These are phyloP conservation scores for Oryzaephilus surinamensis DNA, from an alignment of 1,140 invertebrate genomes.

Conservation along the genomic window DNA sequence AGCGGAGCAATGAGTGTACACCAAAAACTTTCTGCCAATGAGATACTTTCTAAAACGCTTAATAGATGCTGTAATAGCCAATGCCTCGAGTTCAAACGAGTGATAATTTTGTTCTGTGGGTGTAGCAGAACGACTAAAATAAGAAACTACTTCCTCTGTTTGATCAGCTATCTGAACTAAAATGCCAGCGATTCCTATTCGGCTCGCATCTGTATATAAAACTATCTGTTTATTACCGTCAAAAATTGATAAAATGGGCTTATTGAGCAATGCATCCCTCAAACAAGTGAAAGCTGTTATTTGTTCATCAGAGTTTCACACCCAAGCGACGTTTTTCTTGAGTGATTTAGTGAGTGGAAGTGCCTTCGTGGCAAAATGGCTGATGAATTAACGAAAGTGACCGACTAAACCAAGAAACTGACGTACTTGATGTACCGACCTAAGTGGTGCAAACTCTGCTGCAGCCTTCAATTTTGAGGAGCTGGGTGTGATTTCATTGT, in stretches of 20 bases:
- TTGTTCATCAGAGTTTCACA: slow-evolving; percentile 25
- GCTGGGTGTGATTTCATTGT: too few species aligned
- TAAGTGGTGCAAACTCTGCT: too few species aligned
- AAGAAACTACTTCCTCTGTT: slow-evolving; percentile 24
- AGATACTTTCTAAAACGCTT: slow-evolving; percentile 3
- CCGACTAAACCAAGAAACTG: too few species aligned
- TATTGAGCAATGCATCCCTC: slow-evolving; percentile 11
- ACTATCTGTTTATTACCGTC: slow-evolving; percentile 19
- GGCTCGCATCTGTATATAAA: slow-evolving; percentile 26
- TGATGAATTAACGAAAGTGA: too few species aligned
- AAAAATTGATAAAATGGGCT: slow-evolving; percentile 22
- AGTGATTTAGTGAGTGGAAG: slow-evolving; percentile 25
- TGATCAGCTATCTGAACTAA: slow-evolving; percentile 14
- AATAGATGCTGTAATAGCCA: slow-evolving; percentile 18
- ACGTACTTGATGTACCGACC: too few species aligned
- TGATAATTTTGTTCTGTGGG: slow-evolving; percentile 20
- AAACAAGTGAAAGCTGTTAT: slow-evolving; percentile 14
- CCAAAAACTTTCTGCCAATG: neutral
- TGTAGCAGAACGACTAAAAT: slow-evolving; percentile 22
- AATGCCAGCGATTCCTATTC: slow-evolving; percentile 19
- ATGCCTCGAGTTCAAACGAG: slow-evolving; percentile 26
- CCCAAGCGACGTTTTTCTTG: slow-evolving; percentile 22
- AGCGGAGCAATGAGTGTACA: slow-evolving; percentile 1
- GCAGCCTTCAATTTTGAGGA: too few species aligned
- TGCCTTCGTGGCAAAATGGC: slow-evolving; percentile 26